These are phyloP conservation scores for Trachelus troglodyta DNA, from an alignment of 2,888 invertebrate genomes.

Conservation along the genomic window DNA sequence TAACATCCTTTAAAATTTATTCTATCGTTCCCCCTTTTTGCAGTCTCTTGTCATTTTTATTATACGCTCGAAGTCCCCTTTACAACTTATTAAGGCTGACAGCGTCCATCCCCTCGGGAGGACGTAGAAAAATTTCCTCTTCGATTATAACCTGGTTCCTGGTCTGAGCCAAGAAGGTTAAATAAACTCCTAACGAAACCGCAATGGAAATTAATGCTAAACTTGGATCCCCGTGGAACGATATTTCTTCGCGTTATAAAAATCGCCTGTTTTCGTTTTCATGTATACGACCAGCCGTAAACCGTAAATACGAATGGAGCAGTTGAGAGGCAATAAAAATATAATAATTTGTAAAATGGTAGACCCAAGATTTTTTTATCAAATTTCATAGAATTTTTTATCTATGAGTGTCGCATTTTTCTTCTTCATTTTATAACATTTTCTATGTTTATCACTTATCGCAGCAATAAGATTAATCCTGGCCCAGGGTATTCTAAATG, in stretches of 20 bases:
- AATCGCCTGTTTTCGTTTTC: neutral
- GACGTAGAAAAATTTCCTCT: neutral
- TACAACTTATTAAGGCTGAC: neutral
- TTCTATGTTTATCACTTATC: neutral
- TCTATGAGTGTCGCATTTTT: neutral
- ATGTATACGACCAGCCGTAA: neutral
- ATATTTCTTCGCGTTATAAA: neutral
- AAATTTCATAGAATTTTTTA: too few relatives aligned
- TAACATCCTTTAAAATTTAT: neutral
- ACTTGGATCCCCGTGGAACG: neutral
- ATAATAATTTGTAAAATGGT: neutral
- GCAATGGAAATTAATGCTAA: neutral
- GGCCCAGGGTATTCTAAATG: neutral
- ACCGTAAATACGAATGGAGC: neutral
- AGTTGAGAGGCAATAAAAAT: neutral
- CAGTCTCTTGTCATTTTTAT: neutral
- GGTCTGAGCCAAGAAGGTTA: neutral
- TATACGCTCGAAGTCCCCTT: neutral
- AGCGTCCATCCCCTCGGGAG: neutral
- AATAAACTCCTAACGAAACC: neutral
- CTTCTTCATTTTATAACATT: neutral
- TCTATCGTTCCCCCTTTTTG: neutral
- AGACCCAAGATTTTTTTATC: neutral
- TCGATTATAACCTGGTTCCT: neutral
- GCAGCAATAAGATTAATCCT: neutral